A percentile compares a stretch with the other conserved stretches of the same genome.
Conservation (phyloP, 1,140 invertebrate species). For the Drosophila lacertosa region DNA sequence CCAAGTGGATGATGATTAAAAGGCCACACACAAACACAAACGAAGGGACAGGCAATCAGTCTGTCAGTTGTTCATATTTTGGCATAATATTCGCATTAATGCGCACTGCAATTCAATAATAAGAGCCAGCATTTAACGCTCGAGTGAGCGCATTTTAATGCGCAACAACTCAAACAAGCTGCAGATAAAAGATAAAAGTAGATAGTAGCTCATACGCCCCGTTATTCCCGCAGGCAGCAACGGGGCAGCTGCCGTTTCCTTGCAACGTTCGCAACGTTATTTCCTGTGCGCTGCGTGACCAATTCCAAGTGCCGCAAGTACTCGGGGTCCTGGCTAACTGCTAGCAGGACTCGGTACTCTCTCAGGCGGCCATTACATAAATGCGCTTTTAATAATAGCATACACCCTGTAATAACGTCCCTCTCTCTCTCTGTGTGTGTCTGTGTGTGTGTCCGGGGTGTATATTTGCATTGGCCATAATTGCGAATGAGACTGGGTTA, state of each 20-base stretch:
- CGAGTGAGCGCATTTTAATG: conserved; percentile 28
- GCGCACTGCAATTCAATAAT: conserved; percentile 20
- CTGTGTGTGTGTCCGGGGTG: conserved; percentile 1
- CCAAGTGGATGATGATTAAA: conserved; percentile 42
- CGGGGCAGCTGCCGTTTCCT: conserved; percentile 36
- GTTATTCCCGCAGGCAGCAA: conserved; percentile 8
- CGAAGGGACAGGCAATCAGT: background rate
- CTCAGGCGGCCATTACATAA: conserved; percentile 27
- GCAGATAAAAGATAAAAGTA: conserved; percentile 35
- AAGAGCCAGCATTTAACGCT: conserved; percentile 29
- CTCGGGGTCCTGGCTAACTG: conserved; percentile 1
- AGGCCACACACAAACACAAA: conserved; percentile 24
- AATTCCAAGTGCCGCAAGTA: conserved; percentile 28
- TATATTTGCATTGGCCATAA: conserved; percentile 39
- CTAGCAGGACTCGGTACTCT: background rate
- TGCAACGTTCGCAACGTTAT: conserved; percentile 7
- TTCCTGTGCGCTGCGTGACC: conserved; percentile 39
- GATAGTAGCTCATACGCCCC: conserved; percentile 44
- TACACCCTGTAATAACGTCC: background rate
- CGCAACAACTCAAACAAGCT: conserved; percentile 19
- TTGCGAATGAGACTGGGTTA: conserved; percentile 23
- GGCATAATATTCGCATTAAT: conserved; percentile 28
- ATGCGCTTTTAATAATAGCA: conserved; percentile 42
- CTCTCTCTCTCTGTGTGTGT: background rate
- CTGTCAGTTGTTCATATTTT: conserved; percentile 1